Conservation (phyloP, 2,113 vertebrate species). For the Brachypteracias leptosomus region DNA sequence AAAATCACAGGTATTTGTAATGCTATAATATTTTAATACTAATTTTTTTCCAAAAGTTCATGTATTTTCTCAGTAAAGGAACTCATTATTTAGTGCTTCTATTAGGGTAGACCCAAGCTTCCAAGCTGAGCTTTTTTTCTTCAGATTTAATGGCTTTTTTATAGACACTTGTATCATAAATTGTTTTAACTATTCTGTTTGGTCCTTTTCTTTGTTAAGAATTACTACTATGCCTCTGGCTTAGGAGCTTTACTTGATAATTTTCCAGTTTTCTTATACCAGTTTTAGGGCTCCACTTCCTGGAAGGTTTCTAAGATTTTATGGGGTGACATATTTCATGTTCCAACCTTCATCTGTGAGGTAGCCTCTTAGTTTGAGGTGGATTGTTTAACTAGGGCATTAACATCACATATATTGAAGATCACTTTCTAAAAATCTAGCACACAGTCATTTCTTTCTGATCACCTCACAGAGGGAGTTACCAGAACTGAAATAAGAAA, state of each 20-base stretch:
- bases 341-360: neutral
- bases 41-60: constrained; percentile 1
- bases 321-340: neutral
- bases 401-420: neutral
- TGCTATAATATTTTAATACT: neutral
- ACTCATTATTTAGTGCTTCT: constrained; percentile 37
- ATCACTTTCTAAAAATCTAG: neutral
- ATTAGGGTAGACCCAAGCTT: neutral
- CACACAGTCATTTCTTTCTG: neutral
- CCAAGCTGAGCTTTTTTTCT: neutral
- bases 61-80: neutral
- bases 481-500: neutral
- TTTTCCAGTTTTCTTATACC: neutral
- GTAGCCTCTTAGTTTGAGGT: neutral
- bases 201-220: constrained; percentile 16
- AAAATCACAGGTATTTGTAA: neutral
- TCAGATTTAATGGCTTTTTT: constrained; percentile 24
- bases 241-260: constrained; percentile 1
- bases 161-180: constrained; percentile 24
- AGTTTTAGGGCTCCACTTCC: neutral
- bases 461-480: neutral
- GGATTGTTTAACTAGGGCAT: neutral
- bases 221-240: neutral
- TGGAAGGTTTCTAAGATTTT: neutral
- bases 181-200: constrained; percentile 53